These are phyloP conservation scores for Sisor rabdophorus DNA, from an alignment of 2,113 vertebrate species.

Conservation along the genomic window DNA sequence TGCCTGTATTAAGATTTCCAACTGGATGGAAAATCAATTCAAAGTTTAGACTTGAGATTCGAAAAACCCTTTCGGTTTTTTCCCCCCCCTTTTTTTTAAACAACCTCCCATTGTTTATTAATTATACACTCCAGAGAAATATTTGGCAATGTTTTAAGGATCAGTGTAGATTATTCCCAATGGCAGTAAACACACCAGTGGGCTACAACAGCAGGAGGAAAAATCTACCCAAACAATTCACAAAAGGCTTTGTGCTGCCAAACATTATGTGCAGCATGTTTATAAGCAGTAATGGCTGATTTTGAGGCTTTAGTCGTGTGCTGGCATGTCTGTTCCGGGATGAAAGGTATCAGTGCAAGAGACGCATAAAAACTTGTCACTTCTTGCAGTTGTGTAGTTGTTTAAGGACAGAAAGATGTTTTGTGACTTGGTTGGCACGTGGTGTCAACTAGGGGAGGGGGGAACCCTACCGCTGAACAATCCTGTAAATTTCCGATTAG, in stretches of 20 bases:
- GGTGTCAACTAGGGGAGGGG: too few relatives aligned
- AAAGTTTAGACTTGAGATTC: neutral
- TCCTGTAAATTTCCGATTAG: neutral
- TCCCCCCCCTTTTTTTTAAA: neutral
- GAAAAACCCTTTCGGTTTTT: neutral
- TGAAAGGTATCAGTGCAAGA: neutral
- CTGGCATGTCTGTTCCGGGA: neutral
- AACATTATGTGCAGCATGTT: neutral
- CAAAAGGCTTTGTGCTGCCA: neutral
- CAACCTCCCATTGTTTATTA: neutral
- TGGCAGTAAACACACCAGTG: conserved; percentile 63
- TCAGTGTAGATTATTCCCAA: conserved; percentile 52
- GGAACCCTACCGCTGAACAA: neutral
- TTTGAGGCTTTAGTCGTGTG: neutral
- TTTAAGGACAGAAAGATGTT: neutral
- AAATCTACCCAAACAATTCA: conserved; percentile 50
- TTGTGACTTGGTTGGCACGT: neutral
- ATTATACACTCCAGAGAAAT: neutral
- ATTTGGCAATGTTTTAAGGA: conserved; percentile 20
- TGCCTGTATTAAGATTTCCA: too few relatives aligned
- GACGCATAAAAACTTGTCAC: neutral
- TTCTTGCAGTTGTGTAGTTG: neutral
- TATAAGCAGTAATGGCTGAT: neutral
- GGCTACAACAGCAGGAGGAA: conserved; percentile 52
- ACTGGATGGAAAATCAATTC: too few relatives aligned